Evolutionary conservation across 2,113 vertebrate species (phyloP).

Genomic region (Grammomys dolichurus): DNA sequence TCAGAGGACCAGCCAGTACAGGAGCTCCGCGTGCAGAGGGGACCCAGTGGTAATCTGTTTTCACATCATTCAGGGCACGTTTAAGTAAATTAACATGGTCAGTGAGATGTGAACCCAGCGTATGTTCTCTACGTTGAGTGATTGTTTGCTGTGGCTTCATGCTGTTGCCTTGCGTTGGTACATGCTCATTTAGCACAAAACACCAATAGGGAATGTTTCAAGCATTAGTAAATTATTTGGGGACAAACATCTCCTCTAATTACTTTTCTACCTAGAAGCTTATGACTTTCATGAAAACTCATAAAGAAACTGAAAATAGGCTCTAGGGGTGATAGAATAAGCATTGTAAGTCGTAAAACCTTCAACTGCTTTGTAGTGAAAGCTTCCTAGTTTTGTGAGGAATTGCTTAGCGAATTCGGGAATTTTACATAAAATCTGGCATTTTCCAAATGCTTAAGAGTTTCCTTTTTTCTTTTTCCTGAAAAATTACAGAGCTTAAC

Average conservation of each 20-base stretch:
- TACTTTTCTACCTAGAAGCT: conserved; percentile 65
- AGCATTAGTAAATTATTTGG: conserved; percentile 46
- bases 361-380: conserved; percentile 31
- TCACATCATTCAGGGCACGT: conserved; percentile 10
- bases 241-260: conserved; percentile 55
- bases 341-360: conserved; percentile 27
- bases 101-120: conserved; percentile 38
- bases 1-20: neutral
- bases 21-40: neutral
- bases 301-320: conserved; percentile 34
- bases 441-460: neutral
- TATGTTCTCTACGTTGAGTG: conserved; percentile 34
- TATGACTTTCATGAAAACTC: conserved; percentile 48
- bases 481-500: neutral
- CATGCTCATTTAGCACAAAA: neutral
- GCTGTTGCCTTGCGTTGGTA: conserved; percentile 59
- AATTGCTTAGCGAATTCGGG: conserved; percentile 17
- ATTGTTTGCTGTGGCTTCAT: conserved; percentile 50
- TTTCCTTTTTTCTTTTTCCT: neutral
- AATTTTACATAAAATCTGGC: neutral
- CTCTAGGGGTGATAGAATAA: conserved; percentile 23
- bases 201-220: conserved; percentile 20
- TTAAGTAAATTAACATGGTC: conserved; percentile 50
- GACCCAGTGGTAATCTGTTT: neutral
- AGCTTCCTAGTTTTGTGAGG: conserved; percentile 39